These are phyloP conservation scores for Hepsetus odoe DNA, from an alignment of 2,113 vertebrate species.

Conservation along the genomic window DNA sequence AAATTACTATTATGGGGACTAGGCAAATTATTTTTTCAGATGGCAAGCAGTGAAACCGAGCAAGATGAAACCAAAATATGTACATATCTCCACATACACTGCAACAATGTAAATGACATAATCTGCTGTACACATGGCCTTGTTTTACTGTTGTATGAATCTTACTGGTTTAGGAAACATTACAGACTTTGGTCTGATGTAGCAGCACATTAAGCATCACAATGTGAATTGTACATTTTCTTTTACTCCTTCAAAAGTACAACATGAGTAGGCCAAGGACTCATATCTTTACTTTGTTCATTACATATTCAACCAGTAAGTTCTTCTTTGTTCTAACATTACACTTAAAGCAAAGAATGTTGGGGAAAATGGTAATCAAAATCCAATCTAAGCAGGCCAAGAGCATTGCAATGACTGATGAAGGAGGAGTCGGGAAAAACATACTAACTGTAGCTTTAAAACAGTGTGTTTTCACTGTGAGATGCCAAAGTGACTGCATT, in stretches of 20 bases:
- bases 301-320: not conserved
- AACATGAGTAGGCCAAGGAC: conserved; percentile 20
- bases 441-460: conserved; percentile 26
- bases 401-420: not conserved
- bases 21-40: not conserved
- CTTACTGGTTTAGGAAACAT: conserved; percentile 18
- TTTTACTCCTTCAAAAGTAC: conserved; percentile 5
- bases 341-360: not conserved
- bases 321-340: not conserved
- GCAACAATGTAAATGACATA: conserved; percentile 20
- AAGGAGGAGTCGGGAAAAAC: not conserved
- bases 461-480: conserved; percentile 24
- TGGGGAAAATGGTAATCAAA: not conserved
- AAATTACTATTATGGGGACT: not conserved
- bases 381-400: not conserved
- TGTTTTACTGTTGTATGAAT: conserved; percentile 25
- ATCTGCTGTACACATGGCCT: conserved; percentile 18
- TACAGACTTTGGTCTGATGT: conserved; percentile 11
- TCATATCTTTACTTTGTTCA: not conserved
- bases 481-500: conserved; percentile 23
- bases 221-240: not conserved
- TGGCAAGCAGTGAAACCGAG: not conserved
- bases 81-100: conserved; percentile 20
- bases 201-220: conserved; percentile 12
- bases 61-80: conserved; percentile 17